These are phyloP conservation scores for Gonocerus acuteangulatus DNA, from an alignment of 2,888 invertebrate species.

Conservation along the genomic window DNA sequence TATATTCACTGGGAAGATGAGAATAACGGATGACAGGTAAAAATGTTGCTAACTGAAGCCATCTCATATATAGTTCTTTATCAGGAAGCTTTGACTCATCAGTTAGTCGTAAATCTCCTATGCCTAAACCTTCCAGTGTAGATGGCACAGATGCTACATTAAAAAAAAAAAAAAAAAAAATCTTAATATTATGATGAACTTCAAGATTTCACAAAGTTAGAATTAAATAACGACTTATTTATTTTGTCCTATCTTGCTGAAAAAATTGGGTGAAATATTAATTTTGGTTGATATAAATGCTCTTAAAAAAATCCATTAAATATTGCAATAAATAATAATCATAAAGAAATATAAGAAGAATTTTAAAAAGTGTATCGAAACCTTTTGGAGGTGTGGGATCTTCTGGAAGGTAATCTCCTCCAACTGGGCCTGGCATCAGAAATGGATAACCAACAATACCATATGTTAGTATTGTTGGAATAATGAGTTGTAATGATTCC, in stretches of 20 bases:
- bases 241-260: no score
- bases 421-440: conserved; percentile 86
- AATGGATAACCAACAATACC: conserved; percentile 90
- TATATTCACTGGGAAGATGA: conserved; percentile 80
- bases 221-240: no score
- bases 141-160: not conserved
- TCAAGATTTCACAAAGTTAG: no score
- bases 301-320: no score
- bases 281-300: no score
- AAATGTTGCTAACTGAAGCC: conserved; percentile 85
- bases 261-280: no score
- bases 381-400: conserved; percentile 39
- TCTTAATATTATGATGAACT: no score
- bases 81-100: conserved; percentile 49
- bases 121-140: conserved; percentile 26
- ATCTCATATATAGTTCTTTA: conserved; percentile 76
- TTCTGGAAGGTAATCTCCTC: conserved; percentile 68
- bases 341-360: no score
- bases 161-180: not conserved
- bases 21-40: conserved; percentile 88
- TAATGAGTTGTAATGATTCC: conserved; percentile 72
- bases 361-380: no score
- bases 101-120: conserved; percentile 30
- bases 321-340: no score
- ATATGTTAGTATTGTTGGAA: conserved; percentile 79